Evolutionary conservation across 2,113 vertebrate genomes (phyloP).

Genomic region (Phocoena sinus): DNA sequence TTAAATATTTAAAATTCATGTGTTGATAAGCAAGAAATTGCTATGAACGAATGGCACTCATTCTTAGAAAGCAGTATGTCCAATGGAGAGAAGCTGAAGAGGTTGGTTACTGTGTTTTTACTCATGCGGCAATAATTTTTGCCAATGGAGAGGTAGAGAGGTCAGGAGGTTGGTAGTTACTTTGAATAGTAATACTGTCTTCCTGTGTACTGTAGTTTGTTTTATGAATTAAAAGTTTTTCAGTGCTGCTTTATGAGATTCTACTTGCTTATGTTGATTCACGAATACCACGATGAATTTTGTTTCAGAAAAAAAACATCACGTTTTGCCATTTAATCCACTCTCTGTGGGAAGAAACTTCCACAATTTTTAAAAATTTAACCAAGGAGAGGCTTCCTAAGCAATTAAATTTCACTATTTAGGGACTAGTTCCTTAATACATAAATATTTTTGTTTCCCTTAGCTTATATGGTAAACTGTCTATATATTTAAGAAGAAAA

Average conservation of each 20-base stretch:
- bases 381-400: not conserved
- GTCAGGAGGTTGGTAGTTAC: slow-evolving; percentile 43
- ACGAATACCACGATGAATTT: not conserved
- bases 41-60: not conserved
- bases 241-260: not conserved
- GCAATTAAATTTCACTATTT: not conserved
- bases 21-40: not conserved
- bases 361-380: not conserved
- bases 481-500: not conserved
- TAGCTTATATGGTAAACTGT: not conserved
- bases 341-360: not conserved
- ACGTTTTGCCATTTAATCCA: not conserved
- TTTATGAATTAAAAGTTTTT: slow-evolving; percentile 50
- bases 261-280: not conserved
- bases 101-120: slow-evolving; percentile 22
- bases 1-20: not conserved
- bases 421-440: not conserved
- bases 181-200: slow-evolving; percentile 57
- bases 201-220: slow-evolving; percentile 51
- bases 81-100: not conserved
- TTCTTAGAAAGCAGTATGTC: slow-evolving; percentile 56
- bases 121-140: slow-evolving; percentile 18
- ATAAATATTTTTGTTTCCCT: not conserved
- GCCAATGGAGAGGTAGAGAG: not conserved
- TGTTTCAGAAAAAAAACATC: not conserved